Evolutionary conservation across 2,888 invertebrate species (phyloP).

Genomic region (Agonopterix subpropinquella): DNA sequence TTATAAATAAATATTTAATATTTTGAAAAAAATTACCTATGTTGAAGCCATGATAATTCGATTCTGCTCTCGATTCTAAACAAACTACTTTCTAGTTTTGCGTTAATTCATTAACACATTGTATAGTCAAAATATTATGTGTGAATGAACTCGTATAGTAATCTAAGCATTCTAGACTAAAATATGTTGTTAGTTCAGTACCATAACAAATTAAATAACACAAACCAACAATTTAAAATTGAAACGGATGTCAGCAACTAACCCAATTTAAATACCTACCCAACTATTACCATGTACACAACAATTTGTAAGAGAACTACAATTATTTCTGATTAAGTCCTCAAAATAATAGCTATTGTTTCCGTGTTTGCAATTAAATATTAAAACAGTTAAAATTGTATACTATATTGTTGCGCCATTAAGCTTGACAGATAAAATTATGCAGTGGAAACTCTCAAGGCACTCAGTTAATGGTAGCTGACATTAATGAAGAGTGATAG

Average conservation of each 20-base stretch:
- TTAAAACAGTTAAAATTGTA: neutral
- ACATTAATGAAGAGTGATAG: neutral
- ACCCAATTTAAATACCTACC: neutral
- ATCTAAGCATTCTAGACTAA: too few species aligned
- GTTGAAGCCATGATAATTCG: too few species aligned
- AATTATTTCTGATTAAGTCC: neutral
- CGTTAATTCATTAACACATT: too few species aligned
- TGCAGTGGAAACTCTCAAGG: neutral
- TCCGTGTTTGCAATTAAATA: slow-evolving; percentile 1
- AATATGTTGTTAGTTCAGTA: too few species aligned
- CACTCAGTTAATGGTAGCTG: neutral
- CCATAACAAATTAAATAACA: neutral
- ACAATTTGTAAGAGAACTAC: neutral
- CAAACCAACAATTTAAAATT: neutral
- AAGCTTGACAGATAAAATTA: slow-evolving; percentile 2
- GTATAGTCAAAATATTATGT: too few species aligned
- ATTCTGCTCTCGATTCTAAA: too few species aligned
- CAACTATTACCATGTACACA: neutral
- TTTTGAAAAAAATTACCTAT: too few species aligned
- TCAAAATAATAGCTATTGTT: slow-evolving; percentile 1
- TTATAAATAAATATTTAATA: too few species aligned
- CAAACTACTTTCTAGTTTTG: too few species aligned
- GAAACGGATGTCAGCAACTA: neutral
- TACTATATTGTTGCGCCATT: neutral
- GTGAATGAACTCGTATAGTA: too few species aligned